phyloP scores from a whole-genome alignment of 2,888 invertebrate species.

The Troides oblongomaculatus region DNA sequence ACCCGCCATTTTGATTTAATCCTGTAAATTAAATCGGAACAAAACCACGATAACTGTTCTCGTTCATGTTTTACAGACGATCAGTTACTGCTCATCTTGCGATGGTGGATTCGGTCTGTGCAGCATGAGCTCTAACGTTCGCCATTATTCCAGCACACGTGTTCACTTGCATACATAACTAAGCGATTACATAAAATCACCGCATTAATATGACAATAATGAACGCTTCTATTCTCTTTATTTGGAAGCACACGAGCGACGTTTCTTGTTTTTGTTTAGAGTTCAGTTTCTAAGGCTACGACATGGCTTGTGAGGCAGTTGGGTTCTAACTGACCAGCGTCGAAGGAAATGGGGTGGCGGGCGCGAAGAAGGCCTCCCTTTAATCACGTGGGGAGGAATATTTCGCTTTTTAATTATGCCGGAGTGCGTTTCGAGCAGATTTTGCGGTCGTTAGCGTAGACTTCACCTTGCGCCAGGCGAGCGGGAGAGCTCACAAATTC shows the following conservation, averaged over 20 bases:
- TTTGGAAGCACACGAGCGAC: too few relatives aligned
- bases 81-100: too few relatives aligned
- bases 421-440: conserved; percentile 65
- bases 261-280: conserved; percentile 59
- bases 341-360: conserved; percentile 63
- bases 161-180: too few relatives aligned
- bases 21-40: not conserved
- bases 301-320: conserved; percentile 65
- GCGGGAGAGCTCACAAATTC: not conserved
- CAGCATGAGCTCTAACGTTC: too few relatives aligned
- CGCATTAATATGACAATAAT: too few relatives aligned
- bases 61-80: too few relatives aligned
- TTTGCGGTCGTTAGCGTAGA: conserved; percentile 50
- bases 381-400: conserved; percentile 72
- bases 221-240: too few relatives aligned
- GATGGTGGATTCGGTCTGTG: too few relatives aligned
- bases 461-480: conserved; percentile 13
- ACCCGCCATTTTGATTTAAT: conserved; percentile 57
- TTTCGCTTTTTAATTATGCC: conserved; percentile 76
- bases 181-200: too few relatives aligned
- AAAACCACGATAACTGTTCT: conserved; percentile 8
- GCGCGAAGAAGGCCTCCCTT: conserved; percentile 48
- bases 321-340: conserved; percentile 71
- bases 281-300: conserved; percentile 74
- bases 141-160: too few relatives aligned